phyloP scores from a whole-genome alignment of 2,797 vertebrate species.

The Benthosema pterotum region DNA sequence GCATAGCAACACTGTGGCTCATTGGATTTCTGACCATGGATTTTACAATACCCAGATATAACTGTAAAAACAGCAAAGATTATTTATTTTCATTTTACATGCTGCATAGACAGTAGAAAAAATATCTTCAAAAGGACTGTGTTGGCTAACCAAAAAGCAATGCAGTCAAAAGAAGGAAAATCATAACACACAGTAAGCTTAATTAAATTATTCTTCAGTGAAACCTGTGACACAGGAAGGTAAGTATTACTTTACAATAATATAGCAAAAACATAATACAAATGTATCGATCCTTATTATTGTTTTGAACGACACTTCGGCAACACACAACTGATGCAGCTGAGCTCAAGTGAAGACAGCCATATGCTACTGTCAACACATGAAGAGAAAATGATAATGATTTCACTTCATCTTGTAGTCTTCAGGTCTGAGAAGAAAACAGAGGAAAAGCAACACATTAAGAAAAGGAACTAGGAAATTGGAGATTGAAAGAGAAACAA shows the following conservation, averaged over 20 bases:
- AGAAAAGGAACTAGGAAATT: conserved; percentile 12
- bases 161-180: conserved; percentile 6
- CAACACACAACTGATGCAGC: conserved; percentile 15
- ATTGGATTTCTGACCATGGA: neutral
- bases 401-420: conserved; percentile 81
- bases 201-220: too few relatives aligned
- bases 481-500: conserved; percentile 30
- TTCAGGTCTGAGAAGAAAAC: conserved; percentile 73
- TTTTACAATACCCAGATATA: conserved; percentile 29
- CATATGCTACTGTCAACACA: neutral
- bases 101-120: conserved; percentile 9
- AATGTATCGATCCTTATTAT: too few relatives aligned
- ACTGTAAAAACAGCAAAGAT: conserved; percentile 25
- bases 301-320: neutral
- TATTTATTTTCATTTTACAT: conserved; percentile 9
- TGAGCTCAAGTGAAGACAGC: too few relatives aligned
- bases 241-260: too few relatives aligned
- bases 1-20: too few relatives aligned
- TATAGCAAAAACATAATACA: too few relatives aligned
- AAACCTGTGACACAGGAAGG: too few relatives aligned
- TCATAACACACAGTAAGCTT: neutral
- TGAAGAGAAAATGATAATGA: too few relatives aligned
- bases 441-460: conserved; percentile 42
- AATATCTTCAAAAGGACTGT: neutral
- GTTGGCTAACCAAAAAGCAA: conserved; percentile 3